These are phyloP conservation scores for Mesocentrotus franciscanus DNA, from an alignment of 53 echinoderm and acorn worm species.

Conservation along the genomic window DNA sequence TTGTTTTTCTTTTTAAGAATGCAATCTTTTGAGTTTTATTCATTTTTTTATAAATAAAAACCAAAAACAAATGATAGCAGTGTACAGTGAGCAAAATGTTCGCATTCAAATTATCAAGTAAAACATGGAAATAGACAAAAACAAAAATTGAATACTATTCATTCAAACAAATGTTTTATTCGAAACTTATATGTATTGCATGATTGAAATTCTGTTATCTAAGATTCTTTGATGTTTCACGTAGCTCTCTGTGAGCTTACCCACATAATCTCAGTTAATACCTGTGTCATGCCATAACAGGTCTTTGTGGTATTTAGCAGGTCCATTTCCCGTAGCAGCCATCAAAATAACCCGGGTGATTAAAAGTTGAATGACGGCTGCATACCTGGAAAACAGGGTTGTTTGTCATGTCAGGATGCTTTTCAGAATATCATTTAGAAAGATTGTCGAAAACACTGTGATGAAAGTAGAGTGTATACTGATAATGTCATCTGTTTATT, in stretches of 20 bases:
- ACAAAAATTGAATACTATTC: no score
- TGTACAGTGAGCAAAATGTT: no score
- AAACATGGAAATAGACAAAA: no score
- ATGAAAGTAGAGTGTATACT: not conserved
- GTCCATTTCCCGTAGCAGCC: not conserved
- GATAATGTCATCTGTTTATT: not conserved
- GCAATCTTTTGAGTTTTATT: no score
- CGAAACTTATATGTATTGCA: no score
- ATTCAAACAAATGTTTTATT: no score
- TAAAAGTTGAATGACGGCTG: not conserved
- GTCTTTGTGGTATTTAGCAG: not conserved
- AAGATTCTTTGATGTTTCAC: not conserved
- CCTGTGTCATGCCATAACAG: not conserved
- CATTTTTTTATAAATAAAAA: no score
- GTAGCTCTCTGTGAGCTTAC: not conserved
- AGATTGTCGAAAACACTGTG: not conserved
- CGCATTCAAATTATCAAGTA: no score
- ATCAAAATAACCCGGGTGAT: not conserved
- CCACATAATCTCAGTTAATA: not conserved
- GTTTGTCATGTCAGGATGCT: not conserved
- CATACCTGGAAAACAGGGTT: constrained; percentile 2
- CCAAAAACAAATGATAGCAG: no score
- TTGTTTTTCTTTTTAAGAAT: no score
- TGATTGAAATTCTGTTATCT: no score
- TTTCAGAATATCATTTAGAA: not conserved